Evolutionary conservation across 2,797 vertebrate genomes (phyloP), one percentile per base, ranked within the genome.

Genomic region (Sebastes itinus): DNA sequence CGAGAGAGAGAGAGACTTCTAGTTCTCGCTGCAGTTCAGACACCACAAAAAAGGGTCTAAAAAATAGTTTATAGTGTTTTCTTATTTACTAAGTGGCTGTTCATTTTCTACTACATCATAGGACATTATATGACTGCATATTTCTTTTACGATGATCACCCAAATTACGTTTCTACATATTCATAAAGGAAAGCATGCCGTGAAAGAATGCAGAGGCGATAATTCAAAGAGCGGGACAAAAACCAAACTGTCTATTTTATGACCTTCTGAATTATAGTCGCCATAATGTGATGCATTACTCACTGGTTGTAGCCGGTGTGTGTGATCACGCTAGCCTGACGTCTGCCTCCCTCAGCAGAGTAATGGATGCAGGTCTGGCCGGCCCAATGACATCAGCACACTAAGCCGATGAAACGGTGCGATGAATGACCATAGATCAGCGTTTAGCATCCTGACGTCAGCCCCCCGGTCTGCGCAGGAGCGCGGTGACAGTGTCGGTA

Each of bases 361-460:
- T 90, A 89, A 91, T 93, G 86, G 85, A 90, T 90, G 81, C 87
- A 66, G 87, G 86, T 84, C 77, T 81, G 20, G 80, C 77, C 77
- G 23, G 78, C 82, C 56, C 78, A 52, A 77, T 93, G 94, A 93
- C 92, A 90, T 94, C 92, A 94, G 91, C 89, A 71, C 46, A 88
- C 74, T 64, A 52, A 90, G 81, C 83, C 77, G 76, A 85, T 86
- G 87, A 89, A 90, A 88, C 71, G 33, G 76, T 78, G 70, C 76
- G 30, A 84, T 88, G 87, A 88, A 91, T 90, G 84, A 83, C 83
- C 84, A 72, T 87, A 92, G 79, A 92, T 92, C 88, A 91, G 89
- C 88, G 49, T 87, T 90, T 75, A 77, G 81, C 89, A 82, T 83
- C 84, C 86, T 93, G 92, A 94, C 92, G 91, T 94, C 89, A 94